phyloP scores from a whole-genome alignment of 2,113 vertebrate genomes.

The Myotis davidii region DNA sequence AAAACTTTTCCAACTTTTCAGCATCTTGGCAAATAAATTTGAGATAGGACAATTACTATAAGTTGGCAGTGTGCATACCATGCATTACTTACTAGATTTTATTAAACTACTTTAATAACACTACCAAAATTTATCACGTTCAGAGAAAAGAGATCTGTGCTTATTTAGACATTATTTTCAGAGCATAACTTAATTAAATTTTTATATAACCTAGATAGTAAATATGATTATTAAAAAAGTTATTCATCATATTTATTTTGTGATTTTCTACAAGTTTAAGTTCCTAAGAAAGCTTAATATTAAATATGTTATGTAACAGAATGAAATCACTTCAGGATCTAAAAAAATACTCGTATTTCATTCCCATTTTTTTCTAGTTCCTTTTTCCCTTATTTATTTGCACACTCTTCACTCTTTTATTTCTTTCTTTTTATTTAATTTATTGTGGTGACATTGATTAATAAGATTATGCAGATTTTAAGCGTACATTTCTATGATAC shows the following conservation, averaged over 20 bases:
- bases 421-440: not conserved
- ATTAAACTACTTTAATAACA: slow-evolving; percentile 46
- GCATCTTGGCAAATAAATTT: slow-evolving; percentile 21
- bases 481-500: not conserved
- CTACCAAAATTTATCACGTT: not conserved
- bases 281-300: not conserved
- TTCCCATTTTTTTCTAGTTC: not conserved
- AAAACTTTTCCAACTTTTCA: not conserved
- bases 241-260: not conserved
- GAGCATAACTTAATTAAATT: slow-evolving; percentile 3
- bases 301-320: not conserved
- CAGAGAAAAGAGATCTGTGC: not conserved
- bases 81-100: slow-evolving; percentile 60
- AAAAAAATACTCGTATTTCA: not conserved
- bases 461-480: not conserved
- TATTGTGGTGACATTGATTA: not conserved
- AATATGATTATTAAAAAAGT: not conserved
- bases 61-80: slow-evolving; percentile 33
- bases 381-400: not conserved
- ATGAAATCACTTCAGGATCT: not conserved
- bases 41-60: not conserved
- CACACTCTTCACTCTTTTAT: not conserved
- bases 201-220: not conserved
- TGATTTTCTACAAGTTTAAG: not conserved
- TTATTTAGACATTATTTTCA: not conserved